These are phyloP conservation scores for Pachyuromys duprasi DNA, from an alignment of 2,797 vertebrate species.

Conservation along the genomic window DNA sequence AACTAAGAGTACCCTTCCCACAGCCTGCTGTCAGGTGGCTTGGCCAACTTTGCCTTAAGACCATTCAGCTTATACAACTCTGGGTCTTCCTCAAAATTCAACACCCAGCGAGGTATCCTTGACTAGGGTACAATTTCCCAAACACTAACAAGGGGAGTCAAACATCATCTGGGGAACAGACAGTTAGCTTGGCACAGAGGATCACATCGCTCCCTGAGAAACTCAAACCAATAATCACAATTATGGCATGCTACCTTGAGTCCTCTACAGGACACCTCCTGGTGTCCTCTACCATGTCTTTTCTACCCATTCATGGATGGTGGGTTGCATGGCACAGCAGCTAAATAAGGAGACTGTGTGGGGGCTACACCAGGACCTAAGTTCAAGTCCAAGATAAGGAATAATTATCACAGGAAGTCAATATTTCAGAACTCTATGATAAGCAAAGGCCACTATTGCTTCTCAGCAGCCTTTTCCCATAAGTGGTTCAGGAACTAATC, in stretches of 20 bases:
- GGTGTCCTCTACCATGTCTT: background rate
- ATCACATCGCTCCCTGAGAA: conserved; percentile 24
- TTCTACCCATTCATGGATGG: background rate
- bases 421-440: conserved; percentile 48
- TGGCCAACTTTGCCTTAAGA: background rate
- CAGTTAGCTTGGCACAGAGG: background rate
- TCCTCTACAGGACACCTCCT: conserved; percentile 15
- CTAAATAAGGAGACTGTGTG: background rate
- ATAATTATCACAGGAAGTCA: conserved; percentile 49
- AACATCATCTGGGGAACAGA: background rate
- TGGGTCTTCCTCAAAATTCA: conserved; percentile 28
- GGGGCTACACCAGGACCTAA: conserved; percentile 22
- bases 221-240: background rate
- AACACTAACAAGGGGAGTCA: background rate
- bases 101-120: background rate
- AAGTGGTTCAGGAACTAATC: background rate
- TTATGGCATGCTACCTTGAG: background rate
- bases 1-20: background rate
- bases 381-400: conserved; percentile 57
- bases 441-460: conserved; percentile 19
- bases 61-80: background rate
- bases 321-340: background rate
- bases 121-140: background rate
- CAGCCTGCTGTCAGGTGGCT: background rate
- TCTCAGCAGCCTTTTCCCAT: conserved; percentile 29